Evolutionary conservation across 2,888 invertebrate genomes (phyloP).

Genomic region (Cerastoderma edule): DNA sequence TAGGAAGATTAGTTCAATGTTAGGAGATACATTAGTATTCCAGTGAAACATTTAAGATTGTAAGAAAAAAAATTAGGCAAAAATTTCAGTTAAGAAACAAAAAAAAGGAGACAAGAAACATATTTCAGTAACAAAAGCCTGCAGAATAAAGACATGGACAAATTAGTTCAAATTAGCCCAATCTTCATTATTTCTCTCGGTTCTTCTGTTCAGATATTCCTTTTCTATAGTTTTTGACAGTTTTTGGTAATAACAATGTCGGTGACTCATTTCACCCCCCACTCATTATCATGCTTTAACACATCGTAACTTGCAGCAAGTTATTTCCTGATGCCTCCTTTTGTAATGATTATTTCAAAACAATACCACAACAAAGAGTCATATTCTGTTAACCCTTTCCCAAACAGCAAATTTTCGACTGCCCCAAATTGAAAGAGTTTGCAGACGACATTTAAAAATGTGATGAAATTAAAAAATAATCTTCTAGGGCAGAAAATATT

Average conservation of each 20-base stretch:
- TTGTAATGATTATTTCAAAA: too few species aligned
- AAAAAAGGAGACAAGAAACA: conserved; percentile 11
- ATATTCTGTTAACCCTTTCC: neutral
- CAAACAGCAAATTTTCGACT: neutral
- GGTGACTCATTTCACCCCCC: conserved; percentile 3
- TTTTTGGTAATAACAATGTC: conserved; percentile 6
- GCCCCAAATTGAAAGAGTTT: neutral
- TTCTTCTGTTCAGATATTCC: conserved; percentile 13
- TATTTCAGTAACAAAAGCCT: conserved; percentile 6
- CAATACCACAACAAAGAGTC: too few species aligned
- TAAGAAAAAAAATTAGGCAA: too few species aligned
- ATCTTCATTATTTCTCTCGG: conserved; percentile 12
- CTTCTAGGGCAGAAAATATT: too few species aligned
- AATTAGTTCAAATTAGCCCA: conserved; percentile 14
- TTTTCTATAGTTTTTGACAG: conserved; percentile 2
- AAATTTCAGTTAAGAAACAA: conserved; percentile 5
- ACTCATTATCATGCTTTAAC: too few species aligned
- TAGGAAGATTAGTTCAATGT: neutral
- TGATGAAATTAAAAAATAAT: too few species aligned
- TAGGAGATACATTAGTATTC: neutral
- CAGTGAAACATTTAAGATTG: neutral
- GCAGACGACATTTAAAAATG: too few species aligned
- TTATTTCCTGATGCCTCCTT: too few species aligned
- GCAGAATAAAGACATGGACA: neutral
- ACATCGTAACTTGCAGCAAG: too few species aligned